These are phyloP conservation scores for Dendropsophus ebraccatus DNA, from an alignment of 2,113 vertebrate species.

Conservation along the genomic window DNA sequence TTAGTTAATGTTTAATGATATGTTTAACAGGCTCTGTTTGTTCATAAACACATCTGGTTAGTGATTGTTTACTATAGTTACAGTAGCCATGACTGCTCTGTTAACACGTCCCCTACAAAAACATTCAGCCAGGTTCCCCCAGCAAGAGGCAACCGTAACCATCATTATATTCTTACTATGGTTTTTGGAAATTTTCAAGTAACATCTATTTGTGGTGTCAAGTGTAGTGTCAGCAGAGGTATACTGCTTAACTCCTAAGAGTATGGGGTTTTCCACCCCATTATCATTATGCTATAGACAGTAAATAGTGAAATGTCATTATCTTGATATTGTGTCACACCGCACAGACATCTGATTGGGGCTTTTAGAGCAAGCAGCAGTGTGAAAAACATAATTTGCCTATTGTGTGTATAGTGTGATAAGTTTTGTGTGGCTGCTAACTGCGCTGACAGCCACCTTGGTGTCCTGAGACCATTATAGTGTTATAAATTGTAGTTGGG, in stretches of 20 bases:
- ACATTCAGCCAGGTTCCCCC: slow-evolving; percentile 66
- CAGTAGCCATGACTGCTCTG: slow-evolving; percentile 72
- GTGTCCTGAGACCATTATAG: slow-evolving; percentile 56
- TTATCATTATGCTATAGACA: neutral
- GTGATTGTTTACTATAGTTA: slow-evolving; percentile 79
- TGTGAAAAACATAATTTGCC: slow-evolving; percentile 35
- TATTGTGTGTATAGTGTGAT: slow-evolving; percentile 13
- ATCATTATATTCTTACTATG: neutral
- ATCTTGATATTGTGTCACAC: slow-evolving; percentile 33
- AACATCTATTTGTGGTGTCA: neutral
- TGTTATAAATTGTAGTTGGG: slow-evolving; percentile 59
- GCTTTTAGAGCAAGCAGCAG: neutral
- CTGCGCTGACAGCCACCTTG: neutral
- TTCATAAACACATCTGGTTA: slow-evolving; percentile 80
- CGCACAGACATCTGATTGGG: slow-evolving; percentile 10
- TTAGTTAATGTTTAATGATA: slow-evolving; percentile 68
- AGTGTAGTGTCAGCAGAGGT: neutral
- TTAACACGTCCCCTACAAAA: slow-evolving; percentile 72
- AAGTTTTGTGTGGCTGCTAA: slow-evolving; percentile 21
- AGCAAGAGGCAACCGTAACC: neutral
- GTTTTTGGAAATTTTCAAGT: neutral
- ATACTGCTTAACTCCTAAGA: neutral
- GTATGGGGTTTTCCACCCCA: neutral
- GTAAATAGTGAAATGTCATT: neutral
- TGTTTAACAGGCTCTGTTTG: slow-evolving; percentile 80